phyloP scores from a whole-genome alignment of 2,797 vertebrate genomes.

The Takifugu ocellatus region DNA sequence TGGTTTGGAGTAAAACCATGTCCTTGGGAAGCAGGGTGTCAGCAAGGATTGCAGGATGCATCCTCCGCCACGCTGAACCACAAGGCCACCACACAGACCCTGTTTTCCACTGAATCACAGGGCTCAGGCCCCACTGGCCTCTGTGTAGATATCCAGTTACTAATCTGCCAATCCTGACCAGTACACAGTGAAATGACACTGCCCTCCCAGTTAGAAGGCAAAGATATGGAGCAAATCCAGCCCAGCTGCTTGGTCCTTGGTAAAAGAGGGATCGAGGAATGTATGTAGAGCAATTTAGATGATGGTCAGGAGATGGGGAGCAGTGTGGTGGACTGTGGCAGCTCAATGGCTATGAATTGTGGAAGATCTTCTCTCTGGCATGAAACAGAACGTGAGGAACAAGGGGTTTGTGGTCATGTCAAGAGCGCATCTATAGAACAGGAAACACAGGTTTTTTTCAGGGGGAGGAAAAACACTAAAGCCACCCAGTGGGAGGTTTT shows the following conservation, averaged over 20 bases:
- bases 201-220: conserved; percentile 56
- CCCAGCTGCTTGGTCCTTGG: conserved; percentile 69
- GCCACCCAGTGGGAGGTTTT: conserved; percentile 64
- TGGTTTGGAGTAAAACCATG: conserved; percentile 70
- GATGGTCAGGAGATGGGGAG: conserved; percentile 63
- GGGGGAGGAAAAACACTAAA: conserved; percentile 50
- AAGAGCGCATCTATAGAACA: conserved; percentile 59
- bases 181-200: conserved; percentile 53
- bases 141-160: conserved; percentile 69
- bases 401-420: conserved; percentile 61
- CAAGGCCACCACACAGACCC: conserved; percentile 55
- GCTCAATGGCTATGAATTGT: conserved; percentile 61
- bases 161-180: conserved; percentile 73
- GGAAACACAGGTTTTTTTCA: conserved; percentile 51
- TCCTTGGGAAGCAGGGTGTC: conserved; percentile 74
- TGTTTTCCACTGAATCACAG: conserved; percentile 72
- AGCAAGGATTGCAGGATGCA: conserved; percentile 64
- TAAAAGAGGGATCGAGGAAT: conserved; percentile 37
- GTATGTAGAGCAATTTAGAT: conserved; percentile 47
- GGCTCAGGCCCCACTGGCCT: conserved; percentile 64
- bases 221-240: conserved; percentile 68
- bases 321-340: conserved; percentile 65
- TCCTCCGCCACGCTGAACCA: conserved; percentile 58
- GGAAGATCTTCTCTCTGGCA: conserved; percentile 38
- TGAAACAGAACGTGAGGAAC: conserved; percentile 62